phyloP scores from a whole-genome alignment of 2,113 vertebrate genomes.

The Sporophila hypoxantha region DNA sequence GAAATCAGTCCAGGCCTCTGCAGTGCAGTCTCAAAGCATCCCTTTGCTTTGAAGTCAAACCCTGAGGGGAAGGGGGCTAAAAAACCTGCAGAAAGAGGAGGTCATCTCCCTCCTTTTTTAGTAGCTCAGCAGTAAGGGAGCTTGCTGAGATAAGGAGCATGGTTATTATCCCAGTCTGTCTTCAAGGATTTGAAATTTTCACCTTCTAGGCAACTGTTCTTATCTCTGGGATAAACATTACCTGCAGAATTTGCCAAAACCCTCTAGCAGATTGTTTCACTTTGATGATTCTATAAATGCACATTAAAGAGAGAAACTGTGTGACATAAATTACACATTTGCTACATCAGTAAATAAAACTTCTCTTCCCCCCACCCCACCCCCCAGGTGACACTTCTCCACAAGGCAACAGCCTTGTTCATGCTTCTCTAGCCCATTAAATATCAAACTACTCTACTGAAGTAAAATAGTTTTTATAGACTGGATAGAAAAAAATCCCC shows the following conservation, averaged over 20 bases:
- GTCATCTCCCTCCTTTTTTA: neutral
- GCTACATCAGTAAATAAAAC: neutral
- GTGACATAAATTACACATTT: neutral
- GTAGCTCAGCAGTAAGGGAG: neutral
- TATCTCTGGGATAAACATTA: neutral
- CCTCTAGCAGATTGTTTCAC: neutral
- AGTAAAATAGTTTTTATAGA: neutral
- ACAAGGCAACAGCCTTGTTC: neutral
- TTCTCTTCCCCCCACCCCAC: accelerated
- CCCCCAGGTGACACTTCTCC: neutral
- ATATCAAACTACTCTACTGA: neutral
- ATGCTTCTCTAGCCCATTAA: neutral
- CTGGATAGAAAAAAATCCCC: neutral
- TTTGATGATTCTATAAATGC: neutral
- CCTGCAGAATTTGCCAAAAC: neutral
- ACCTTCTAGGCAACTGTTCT: neutral
- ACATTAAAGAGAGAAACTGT: neutral
- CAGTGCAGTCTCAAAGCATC: neutral
- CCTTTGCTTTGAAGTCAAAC: neutral
- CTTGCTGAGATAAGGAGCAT: neutral
- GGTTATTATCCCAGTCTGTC: neutral
- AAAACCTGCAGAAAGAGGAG: neutral
- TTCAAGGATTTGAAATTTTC: neutral
- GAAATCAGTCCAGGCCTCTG: neutral
- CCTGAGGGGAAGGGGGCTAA: neutral